These are phyloP conservation scores for Pegoplata infirma DNA, from an alignment of 2,888 invertebrate genomes.

Conservation along the genomic window DNA sequence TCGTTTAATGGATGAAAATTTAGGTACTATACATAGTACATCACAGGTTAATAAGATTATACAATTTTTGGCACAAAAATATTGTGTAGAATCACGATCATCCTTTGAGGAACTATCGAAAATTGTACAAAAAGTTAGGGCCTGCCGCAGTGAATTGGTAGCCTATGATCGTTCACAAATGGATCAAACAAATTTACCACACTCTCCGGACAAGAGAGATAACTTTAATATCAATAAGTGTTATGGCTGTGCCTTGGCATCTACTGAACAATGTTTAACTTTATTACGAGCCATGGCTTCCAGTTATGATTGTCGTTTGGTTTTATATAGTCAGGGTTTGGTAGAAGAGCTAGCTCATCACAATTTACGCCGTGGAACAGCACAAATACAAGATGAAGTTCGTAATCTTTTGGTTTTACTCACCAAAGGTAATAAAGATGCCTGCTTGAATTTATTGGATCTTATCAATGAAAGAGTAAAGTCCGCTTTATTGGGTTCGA, in stretches of 20 bases:
- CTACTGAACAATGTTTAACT: conserved; percentile 96
- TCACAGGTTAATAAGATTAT: conserved; percentile 94
- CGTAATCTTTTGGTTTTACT: conserved; percentile 91
- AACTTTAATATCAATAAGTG: conserved; percentile 82
- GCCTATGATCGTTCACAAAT: conserved; percentile 91
- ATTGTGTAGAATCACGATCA: conserved; percentile 95
- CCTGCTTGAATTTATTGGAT: conserved; percentile 81
- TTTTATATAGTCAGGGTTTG: conserved; percentile 89
- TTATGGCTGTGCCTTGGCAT: conserved; percentile 93
- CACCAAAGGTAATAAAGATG: conserved; percentile 91
- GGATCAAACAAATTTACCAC: conserved; percentile 75
- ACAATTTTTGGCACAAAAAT: conserved; percentile 95
- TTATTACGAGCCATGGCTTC: conserved; percentile 92
- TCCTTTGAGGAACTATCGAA: conserved; percentile 96
- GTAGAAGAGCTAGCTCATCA: conserved; percentile 94
- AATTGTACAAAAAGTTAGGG: conserved; percentile 92
- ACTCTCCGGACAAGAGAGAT: conserved; percentile 69
- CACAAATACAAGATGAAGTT: conserved; percentile 92
- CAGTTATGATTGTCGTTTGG: conserved; percentile 85
- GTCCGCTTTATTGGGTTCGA: conserved; percentile 86
- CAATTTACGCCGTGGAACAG: conserved; percentile 91
- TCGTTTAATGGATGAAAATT: conserved; percentile 79
- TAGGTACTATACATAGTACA: conserved; percentile 79
- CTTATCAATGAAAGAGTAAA: conserved; percentile 91
- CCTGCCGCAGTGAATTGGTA: conserved; percentile 92